Evolutionary conservation across 2,888 invertebrate species (phyloP), one percentile per base, ranked within the genome.

Genomic region (Flexamia atlantica): DNA sequence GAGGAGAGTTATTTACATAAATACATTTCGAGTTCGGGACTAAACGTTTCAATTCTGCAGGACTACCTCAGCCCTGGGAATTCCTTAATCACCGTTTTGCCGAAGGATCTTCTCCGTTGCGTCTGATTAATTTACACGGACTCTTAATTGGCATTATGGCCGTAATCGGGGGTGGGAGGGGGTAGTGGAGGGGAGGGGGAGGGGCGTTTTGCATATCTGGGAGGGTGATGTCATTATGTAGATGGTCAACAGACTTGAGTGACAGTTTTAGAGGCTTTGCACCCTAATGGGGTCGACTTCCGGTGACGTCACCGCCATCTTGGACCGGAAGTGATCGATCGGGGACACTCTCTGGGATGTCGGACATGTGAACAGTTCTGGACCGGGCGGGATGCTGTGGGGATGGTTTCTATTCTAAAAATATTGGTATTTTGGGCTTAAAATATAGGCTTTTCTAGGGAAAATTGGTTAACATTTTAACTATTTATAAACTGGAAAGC

Each of bases 241-340:
- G 82, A 82, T 82, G 82, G 82, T 82, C 82, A 82, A 82, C 82
- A 82, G 72, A 82, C 64, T 70, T 82, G 82, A 82, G 82, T 82
- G 82, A 82, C 82, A 82, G 82, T 82, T 82, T 82, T 82, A 82
- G 82, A 82, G 72, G 82, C 82, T 82, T 82, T 82, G 82, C 82
- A 70, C 70, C 72, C 82, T 82, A 82, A 82, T 82, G 70, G 82
- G 82, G 82, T 82, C 82, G 70, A 46, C 76, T 76, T 76, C 76
- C 76, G 76, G 46, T 76, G 76, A 76, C 76, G 76, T 76, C 76
- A 76, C 25, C 76, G 76, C 76, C 76, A 76, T 76, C 76, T 76
- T 76, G 76, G 76, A 76, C 76, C 76, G 50, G 46, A 46, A 25
- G 10, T 76, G n/a, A 72, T 72, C 50, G 40, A 76, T 76, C 50